Percentiles rank a stretch among this genome's conserved stretches.
These are phyloP conservation scores for Aplocera efformata DNA, from an alignment of 2,888 invertebrate species.

Conservation along the genomic window DNA sequence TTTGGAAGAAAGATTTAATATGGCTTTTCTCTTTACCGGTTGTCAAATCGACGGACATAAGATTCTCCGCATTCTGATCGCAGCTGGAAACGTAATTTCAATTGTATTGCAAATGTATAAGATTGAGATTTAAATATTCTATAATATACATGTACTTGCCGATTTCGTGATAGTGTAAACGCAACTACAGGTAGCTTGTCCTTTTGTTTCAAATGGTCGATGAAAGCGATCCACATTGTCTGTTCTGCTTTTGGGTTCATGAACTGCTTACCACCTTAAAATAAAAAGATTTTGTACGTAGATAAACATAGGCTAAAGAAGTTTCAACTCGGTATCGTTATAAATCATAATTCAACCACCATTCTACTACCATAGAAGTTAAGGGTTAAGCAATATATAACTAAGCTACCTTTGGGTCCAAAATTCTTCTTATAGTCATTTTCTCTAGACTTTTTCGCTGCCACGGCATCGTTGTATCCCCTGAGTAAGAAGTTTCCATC, in stretches of 20 bases:
- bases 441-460: slow-evolving; percentile 70
- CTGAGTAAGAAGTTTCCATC: slow-evolving; percentile 85
- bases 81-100: slow-evolving; percentile 54
- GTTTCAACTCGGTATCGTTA: too few species aligned
- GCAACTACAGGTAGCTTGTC: slow-evolving; percentile 96
- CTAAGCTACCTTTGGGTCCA: slow-evolving; percentile 70
- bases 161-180: slow-evolving; percentile 94
- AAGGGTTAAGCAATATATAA: background rate
- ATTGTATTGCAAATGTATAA: background rate
- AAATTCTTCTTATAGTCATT: slow-evolving; percentile 71
- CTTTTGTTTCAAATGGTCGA: slow-evolving; percentile 89
- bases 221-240: slow-evolving; percentile 89
- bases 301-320: too few species aligned
- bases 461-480: slow-evolving; percentile 82
- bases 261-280: slow-evolving; percentile 58
- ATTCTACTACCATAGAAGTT: background rate
- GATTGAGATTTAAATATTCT: background rate
- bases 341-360: too few species aligned
- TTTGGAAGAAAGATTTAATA: slow-evolving; percentile 92
- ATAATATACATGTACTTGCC: slow-evolving; percentile 75
- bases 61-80: slow-evolving; percentile 79
- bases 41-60: slow-evolving; percentile 88
- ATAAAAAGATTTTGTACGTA: background rate
- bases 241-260: slow-evolving; percentile 86
- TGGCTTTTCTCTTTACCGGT: slow-evolving; percentile 91